These are phyloP conservation scores for Lagria hirta DNA, from an alignment of 2,888 invertebrate genomes.

Conservation along the genomic window DNA sequence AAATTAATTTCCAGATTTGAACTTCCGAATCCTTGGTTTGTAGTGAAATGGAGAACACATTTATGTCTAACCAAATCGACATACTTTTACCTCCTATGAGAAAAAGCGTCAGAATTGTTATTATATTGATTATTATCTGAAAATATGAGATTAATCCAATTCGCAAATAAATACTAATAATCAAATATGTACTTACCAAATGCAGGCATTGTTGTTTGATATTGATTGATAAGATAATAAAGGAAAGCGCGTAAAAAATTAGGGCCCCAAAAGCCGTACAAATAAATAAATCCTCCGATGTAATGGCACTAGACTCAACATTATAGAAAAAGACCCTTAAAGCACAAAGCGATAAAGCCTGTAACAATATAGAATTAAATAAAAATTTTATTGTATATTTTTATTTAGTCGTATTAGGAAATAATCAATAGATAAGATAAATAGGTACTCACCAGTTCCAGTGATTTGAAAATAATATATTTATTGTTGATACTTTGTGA, in stretches of 20 bases:
- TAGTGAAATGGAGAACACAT: background rate
- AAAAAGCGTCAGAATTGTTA: constrained; percentile 5
- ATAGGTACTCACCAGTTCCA: constrained; percentile 16
- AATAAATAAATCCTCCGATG: constrained; percentile 11
- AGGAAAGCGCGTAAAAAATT: constrained; percentile 14
- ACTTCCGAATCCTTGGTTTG: too few relatives aligned
- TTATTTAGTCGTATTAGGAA: background rate
- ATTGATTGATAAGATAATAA: constrained; percentile 10
- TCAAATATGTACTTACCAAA: constrained; percentile 11
- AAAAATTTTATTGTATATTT: constrained; percentile 1
- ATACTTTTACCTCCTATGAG: constrained; percentile 4
- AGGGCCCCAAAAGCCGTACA: constrained; percentile 9
- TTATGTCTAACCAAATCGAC: constrained; percentile 1
- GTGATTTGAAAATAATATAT: constrained; percentile 14
- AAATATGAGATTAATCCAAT: too few relatives aligned
- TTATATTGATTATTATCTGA: constrained; percentile 8
- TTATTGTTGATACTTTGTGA: constrained; percentile 5
- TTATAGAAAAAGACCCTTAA: constrained; percentile 9
- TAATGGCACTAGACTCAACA: constrained; percentile 7
- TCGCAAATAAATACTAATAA: too few relatives aligned
- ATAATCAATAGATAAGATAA: too few relatives aligned
- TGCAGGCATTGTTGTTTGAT: constrained; percentile 3
- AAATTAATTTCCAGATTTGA: too few relatives aligned
- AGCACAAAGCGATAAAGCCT: constrained; percentile 12
- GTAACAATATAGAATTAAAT: constrained; percentile 3